Base-by-base conservation (phyloP, 1,140 invertebrate genomes). In the Nebria ingens region DNA sequence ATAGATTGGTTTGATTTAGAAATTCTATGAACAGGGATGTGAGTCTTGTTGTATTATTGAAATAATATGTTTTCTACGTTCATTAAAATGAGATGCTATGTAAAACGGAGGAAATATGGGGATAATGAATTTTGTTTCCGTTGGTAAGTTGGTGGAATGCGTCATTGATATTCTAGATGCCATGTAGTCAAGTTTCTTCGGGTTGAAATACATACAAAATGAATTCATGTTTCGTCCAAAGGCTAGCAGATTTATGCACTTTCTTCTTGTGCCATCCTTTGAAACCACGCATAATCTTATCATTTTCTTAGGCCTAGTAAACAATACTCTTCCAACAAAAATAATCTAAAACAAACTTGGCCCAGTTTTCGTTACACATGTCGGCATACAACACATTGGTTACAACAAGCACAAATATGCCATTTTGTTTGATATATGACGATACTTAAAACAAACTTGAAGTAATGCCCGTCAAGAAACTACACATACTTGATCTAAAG, bases 271-370 rank as follows among this genome's bases (percentile, higher is more conserved):
- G 9, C 17, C 40, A 45, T 45, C 17, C 17, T 45, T 17, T 9
- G 3, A 17, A 9, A 12, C 9, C 6, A 12, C 40, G 6, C 40
- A 17, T 4, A 45, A 45, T 11, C 9, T 45, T 45, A 45, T 45
- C 40, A 45, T 45, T 45, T 45, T 45, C 40, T 17, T 45, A 45
- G n/a, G 17, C 40, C 40, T 17, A 12, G 40, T 45, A 45, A 45
- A 45, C 40, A 9, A 17, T 45, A n/a, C 25, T 34, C 15, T 45
- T 6, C 6, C 40, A 12, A n/a, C 3, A 9, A 17, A 17, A 9
- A 45, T 45, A 45, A 45, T 45, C 40, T 45, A 45, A 45, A 45
- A 45, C 40, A 45, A 45, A 45, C 40, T 45, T 45, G 40, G 40
- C 40, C 40, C 40, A 45, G 40, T 45, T 45, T 45, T 17, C 9